Evolutionary conservation across 2,888 invertebrate species (phyloP).

Genomic region (Tribolium freemani): DNA sequence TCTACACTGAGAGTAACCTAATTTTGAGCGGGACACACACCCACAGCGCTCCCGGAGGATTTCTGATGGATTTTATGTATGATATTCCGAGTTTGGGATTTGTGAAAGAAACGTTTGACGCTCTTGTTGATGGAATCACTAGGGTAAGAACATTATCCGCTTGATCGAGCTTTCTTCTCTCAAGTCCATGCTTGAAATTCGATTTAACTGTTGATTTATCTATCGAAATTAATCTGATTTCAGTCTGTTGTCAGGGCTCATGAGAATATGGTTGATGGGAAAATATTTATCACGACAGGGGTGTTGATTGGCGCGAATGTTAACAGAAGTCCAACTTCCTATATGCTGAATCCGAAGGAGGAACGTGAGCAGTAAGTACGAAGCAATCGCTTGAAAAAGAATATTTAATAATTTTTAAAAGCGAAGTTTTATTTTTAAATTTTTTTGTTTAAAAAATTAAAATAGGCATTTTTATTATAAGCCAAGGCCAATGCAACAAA

Average conservation of each 20-base stretch:
- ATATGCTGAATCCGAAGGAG: conserved; percentile 84
- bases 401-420: too few relatives aligned
- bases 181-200: neutral
- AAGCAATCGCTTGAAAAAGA: too few relatives aligned
- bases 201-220: neutral
- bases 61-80: conserved; percentile 88
- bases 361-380: conserved; percentile 79
- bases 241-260: conserved; percentile 89
- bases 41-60: conserved; percentile 91
- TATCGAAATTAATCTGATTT: conserved; percentile 47
- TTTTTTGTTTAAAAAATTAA: too few relatives aligned
- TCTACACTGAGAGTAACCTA: conserved; percentile 85
- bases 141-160: conserved; percentile 67
- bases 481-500: too few relatives aligned
- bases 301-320: conserved; percentile 85
- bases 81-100: conserved; percentile 90
- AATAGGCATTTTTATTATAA: too few relatives aligned
- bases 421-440: too few relatives aligned
- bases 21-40: conserved; percentile 93
- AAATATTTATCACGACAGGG: conserved; percentile 78
- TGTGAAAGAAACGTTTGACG: conserved; percentile 77
- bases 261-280: conserved; percentile 77
- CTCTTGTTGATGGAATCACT: conserved; percentile 78
- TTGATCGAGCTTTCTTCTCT: neutral
- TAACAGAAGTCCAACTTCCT: conserved; percentile 91